Base-by-base conservation (phyloP, 2,797 vertebrate species). In the Triplophysa yarkandensis region DNA sequence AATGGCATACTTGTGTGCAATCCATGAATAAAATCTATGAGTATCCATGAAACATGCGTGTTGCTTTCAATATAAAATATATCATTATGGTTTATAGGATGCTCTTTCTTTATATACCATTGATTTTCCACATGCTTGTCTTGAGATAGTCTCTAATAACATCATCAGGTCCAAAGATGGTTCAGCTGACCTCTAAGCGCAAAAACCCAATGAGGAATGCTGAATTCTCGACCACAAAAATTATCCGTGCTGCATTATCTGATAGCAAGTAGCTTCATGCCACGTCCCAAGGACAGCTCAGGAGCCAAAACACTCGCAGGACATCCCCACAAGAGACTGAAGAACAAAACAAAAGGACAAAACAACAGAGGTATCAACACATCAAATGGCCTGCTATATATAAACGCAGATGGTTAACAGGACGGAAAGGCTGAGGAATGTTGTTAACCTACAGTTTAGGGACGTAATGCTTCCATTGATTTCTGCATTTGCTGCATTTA, bases 261-360 rank as follows among this genome's bases (percentile, higher is more conserved):
- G 84, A 88, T 86, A 85, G 74, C 81, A 86, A 83, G 75, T 83
- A 83, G 86, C 86, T 92, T 90, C 91, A 88, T 86, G 76, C 81
- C 25, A 65, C 73, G 74, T 76, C 82, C 80, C 4, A 69, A 85
- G 87, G 86, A 88, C 58, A 77, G 64, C 68, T 72, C 62, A 78
- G 70, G 57, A 60, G 63, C 54, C 61, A 80, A 65, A 77, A 72
- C 58, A 52, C 52, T 16, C 6, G 5, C 52, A 55, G 52, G 52
- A 55, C 52, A 10, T 55, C 52, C 52, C 4, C 19, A 46, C 23
- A 44, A 32, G 39, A 57, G 1, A 65, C 27, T 2, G 4, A 21
- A 21, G n/a, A 16, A 23, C 21, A 19, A 28, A 64, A 34, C 17
- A 34, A 41, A 36, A 28, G 60, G 41, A 64, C 16, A 52, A 39